Conservation (phyloP, 1,140 invertebrate species). For the Leptopilina boulardi region DNA sequence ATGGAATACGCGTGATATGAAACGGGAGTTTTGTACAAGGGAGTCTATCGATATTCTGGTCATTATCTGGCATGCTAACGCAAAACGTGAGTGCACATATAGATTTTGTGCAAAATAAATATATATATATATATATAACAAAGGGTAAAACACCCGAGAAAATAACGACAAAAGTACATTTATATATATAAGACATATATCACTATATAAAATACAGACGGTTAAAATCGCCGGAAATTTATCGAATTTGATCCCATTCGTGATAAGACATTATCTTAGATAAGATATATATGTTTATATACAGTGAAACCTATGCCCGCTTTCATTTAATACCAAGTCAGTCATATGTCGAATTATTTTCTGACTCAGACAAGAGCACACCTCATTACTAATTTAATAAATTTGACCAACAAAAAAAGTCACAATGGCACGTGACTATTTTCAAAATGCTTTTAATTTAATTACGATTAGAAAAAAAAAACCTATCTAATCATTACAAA, state of each 20-base stretch:
- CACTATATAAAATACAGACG: not conserved
- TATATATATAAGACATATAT: not conserved
- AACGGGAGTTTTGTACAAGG: constrained; percentile 29
- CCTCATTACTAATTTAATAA: not conserved
- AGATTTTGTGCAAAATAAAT: not conserved
- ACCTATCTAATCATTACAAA: too few relatives aligned
- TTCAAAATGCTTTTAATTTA: too few relatives aligned
- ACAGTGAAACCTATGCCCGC: too few relatives aligned
- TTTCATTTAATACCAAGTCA: not conserved
- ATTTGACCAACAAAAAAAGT: not conserved
- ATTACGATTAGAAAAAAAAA: not conserved
- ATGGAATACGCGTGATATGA: constrained; percentile 6
- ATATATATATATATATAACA: not conserved
- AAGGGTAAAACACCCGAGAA: not conserved
- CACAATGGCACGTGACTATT: not conserved
- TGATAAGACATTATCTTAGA: not conserved
- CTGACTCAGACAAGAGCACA: not conserved
- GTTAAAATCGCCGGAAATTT: not conserved
- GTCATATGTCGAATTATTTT: not conserved
- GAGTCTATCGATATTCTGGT: constrained; percentile 31
- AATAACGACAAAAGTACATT: not conserved
- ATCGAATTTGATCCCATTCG: not conserved
- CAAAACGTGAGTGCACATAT: constrained; percentile 28
- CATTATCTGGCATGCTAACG: constrained; percentile 31
- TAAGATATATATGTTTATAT: constrained; percentile 17